Evolutionary conservation across 2,113 vertebrate species (phyloP).

Genomic region (Columbina picui): DNA sequence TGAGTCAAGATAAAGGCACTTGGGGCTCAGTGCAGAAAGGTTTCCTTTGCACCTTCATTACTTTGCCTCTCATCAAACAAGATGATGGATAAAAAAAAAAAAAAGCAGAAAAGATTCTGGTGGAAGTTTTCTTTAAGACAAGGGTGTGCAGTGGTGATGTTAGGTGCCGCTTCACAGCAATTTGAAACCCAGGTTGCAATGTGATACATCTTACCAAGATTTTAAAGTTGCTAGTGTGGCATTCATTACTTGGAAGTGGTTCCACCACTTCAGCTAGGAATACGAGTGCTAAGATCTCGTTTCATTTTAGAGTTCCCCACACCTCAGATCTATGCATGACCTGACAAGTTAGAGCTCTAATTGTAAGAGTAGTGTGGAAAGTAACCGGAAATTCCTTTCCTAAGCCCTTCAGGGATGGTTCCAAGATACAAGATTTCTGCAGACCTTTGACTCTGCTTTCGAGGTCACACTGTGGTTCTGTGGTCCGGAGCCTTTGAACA

Average conservation of each 20-base stretch:
- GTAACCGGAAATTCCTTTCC: background rate
- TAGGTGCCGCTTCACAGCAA: background rate
- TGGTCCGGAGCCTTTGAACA: background rate
- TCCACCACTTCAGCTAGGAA: background rate
- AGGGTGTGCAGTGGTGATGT: background rate
- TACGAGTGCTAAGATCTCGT: background rate
- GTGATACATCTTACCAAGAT: background rate
- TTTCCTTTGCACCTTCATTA: background rate
- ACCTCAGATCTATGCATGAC: background rate
- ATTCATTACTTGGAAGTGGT: background rate
- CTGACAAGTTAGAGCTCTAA: background rate
- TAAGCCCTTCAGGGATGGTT: background rate
- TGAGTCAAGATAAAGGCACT: background rate
- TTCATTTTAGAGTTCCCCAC: background rate
- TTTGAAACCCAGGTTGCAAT: background rate
- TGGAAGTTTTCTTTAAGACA: background rate
- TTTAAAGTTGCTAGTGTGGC: background rate
- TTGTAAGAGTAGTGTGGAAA: background rate
- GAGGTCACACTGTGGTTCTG: background rate
- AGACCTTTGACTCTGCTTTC: background rate
- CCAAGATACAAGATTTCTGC: background rate
- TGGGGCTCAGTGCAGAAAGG: background rate
- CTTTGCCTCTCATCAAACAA: background rate
- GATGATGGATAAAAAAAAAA: background rate
- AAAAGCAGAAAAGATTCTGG: background rate